Evolutionary conservation across 2,888 invertebrate genomes (phyloP).

Genomic region (Carterocephalus palaemon): DNA sequence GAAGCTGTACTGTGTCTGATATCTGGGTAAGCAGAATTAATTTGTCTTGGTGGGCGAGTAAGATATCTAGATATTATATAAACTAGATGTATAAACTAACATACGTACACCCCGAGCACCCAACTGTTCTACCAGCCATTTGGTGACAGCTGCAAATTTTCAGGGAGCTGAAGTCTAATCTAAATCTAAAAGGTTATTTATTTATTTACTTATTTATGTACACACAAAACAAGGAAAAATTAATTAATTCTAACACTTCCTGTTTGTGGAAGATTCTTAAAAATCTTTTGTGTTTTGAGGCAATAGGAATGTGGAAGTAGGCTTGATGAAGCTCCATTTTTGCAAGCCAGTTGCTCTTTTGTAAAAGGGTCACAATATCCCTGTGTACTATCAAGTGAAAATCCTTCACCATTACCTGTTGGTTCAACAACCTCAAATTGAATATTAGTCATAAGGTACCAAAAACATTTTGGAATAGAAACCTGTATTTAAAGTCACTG

Average conservation of each 20-base stretch:
- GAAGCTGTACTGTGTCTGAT: background rate
- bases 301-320: constrained; percentile 32
- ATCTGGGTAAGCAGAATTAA: background rate
- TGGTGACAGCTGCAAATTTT: constrained; percentile 15
- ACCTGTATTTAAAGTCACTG: too few relatives aligned
- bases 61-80: too few relatives aligned
- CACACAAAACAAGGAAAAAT: too few relatives aligned
- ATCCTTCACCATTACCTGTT: background rate
- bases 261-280: constrained; percentile 11
- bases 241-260: constrained; percentile 10
- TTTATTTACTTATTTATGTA: too few relatives aligned
- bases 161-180: constrained; percentile 17
- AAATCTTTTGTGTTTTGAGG: background rate
- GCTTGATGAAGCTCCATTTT: constrained; percentile 35
- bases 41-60: background rate
- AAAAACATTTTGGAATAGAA: constrained; percentile 17
- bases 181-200: constrained; percentile 30
- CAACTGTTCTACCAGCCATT: constrained; percentile 18
- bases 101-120: constrained; percentile 11
- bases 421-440: constrained; percentile 1
- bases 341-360: constrained; percentile 32
- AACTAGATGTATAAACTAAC: constrained; percentile 22
- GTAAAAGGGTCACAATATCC: constrained; percentile 32
- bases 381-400: constrained; percentile 4
- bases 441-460: constrained; percentile 4